Base-by-base conservation (phyloP, 2,888 invertebrate species). In the Agapetus fuscipes region DNA sequence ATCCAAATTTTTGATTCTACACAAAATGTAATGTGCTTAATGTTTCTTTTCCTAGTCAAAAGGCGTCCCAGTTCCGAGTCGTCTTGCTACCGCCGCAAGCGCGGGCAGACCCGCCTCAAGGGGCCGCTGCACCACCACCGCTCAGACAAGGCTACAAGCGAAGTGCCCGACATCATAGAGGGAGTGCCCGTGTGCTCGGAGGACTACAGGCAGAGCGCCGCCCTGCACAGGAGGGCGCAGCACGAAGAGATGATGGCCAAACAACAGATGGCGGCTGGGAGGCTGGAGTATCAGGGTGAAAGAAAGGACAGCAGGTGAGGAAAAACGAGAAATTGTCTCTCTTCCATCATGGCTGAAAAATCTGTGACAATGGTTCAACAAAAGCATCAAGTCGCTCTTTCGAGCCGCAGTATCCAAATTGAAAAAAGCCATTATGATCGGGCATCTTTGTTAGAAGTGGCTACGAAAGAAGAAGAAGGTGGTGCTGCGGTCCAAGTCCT, bases 151-250 rank as follows among this genome's bases (percentile, higher is more conserved):
- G 20, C 5, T 6, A n/a, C n/a, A n/a, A 66, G 55, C 17, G 69
- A 69, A 49, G 69, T 70, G 3, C 70, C 70, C 1, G 70, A 71
- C 39, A 71, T 71, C 2, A 71, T 71, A 13, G 70, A 71, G 41
- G 70, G 67, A 0, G 70, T 71, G 2, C 69, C 70, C 1, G 70
- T 66, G 1, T 69, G 69, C 40, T 61, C 66, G 1, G 62, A 60
- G 4, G 64, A 64, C 34, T 58, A 62, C 35, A 54, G 54, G 5
- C 20, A 20, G 9, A 9, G 5, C 4, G 20, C 5, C 5, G 5
- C 4, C 4, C 9, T 54, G 5, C 20, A 9, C 20, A 20, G 20
- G 9, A 20, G 20, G 9, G 20, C 20, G n/a, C n/a, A n/a, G n/a
- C n/a, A n/a, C n/a, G n/a, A n/a, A n/a, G n/a, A n/a, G n/a, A n/a